Evolutionary conservation across 2,888 invertebrate genomes (phyloP).

Genomic region (Acholoe squamosa): DNA sequence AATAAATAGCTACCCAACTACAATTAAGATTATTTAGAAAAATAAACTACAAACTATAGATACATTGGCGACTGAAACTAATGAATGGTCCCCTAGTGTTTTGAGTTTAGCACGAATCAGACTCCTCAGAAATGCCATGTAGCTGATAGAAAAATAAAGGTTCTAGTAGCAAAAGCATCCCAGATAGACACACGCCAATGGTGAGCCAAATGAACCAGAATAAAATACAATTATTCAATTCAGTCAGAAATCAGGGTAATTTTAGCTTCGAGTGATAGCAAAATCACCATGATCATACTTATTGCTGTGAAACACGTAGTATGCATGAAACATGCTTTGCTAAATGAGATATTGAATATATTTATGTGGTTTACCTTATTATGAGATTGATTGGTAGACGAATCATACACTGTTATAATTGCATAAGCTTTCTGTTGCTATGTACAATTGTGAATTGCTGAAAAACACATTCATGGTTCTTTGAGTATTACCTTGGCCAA

Average conservation of each 20-base stretch:
- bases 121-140: conserved; percentile 38
- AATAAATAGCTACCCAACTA: conserved; percentile 61
- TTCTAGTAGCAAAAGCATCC: conserved; percentile 56
- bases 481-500: neutral
- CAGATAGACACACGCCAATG: neutral
- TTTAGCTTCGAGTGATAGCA: neutral
- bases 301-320: neutral
- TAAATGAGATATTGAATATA: conserved; percentile 40
- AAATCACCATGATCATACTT: neutral
- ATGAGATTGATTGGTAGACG: too few relatives aligned
- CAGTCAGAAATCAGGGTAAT: neutral
- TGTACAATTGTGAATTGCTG: conserved; percentile 6
- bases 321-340: neutral
- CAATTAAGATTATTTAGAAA: conserved; percentile 55
- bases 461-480: neutral
- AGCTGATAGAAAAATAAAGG: conserved; percentile 58
- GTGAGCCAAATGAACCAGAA: neutral
- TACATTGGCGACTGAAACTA: conserved; percentile 38
- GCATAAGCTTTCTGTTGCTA: neutral
- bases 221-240: neutral
- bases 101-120: conserved; percentile 39
- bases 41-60: conserved; percentile 59
- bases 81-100: conserved; percentile 58
- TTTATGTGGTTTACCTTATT: neutral
- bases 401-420: neutral